Evolutionary conservation across 1,140 invertebrate species (phyloP), one percentile per base, ranked within the genome.

Genomic region (Lucilia cuprina): DNA sequence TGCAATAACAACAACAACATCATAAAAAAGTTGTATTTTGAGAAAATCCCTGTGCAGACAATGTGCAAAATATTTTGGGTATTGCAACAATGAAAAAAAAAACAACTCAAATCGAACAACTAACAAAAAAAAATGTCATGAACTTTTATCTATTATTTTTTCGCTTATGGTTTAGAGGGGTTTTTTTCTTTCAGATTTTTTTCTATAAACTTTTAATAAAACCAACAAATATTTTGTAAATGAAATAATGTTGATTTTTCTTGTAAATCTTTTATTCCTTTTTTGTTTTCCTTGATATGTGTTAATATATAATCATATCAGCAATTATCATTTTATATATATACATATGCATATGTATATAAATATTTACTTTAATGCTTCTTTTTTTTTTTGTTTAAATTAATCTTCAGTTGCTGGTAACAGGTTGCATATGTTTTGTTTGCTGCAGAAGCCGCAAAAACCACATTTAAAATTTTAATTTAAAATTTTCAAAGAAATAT

Each of bases 21-120:
- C n/a, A n/a, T n/a, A 41, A 41, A 41, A 41, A 30, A 30, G 25
- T 41, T 41, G 5, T 41, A 41, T 41, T 41, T 41, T 41, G 41
- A 41, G 10, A 41, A 41, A 41, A 41, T 55, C 50, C 50, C 13
- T 55, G 0, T 17, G 74, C n/a, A 77, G 13, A 77, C 34, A 35
- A 77, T 41, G 74, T 77, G 74, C 74, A 77, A 77, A 77, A 77
- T 77, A 77, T 77, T 77, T 77, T 9, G 17, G 25, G 25, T n/a
- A 10, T 74, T 74, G 74, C 74, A 25, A 30, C 74, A 74, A 74
- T 77, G 74, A 21, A 35, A 47, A 41, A 77, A 55, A 55, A 17
- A 55, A 55, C 50, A 55, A 55, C 2, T 41, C 41, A 41, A 41
- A 10, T 41, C 41, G 25, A 30, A 30, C 25, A 30, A 2, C 25